phyloP scores from a whole-genome alignment of 2,888 invertebrate species.

The Limnephilus lunatus region DNA sequence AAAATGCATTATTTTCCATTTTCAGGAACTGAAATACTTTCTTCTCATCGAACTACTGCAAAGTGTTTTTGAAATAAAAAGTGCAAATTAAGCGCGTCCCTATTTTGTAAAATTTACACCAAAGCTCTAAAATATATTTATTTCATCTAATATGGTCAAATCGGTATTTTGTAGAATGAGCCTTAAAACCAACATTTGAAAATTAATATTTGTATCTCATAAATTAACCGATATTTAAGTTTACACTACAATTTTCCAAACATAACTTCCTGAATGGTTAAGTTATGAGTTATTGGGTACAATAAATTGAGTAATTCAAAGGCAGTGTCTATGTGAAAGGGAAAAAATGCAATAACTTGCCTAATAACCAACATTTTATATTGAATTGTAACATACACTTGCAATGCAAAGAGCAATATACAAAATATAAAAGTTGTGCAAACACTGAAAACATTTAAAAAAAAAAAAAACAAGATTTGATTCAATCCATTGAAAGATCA shows the following conservation, averaged over 20 bases:
- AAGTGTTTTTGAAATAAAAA: too few species aligned
- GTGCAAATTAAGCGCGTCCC: too few species aligned
- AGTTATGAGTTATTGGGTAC: background rate
- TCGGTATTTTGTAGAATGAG: too few species aligned
- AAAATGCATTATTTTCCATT: too few species aligned
- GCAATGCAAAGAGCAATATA: too few species aligned
- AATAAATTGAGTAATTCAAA: background rate
- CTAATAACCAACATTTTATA: background rate
- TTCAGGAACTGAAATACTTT: too few species aligned
- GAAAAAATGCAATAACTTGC: background rate
- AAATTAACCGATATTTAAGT: background rate
- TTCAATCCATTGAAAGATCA: background rate
- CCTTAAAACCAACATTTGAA: background rate
- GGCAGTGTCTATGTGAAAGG: background rate
- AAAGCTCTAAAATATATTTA: background rate
- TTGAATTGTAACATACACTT: background rate
- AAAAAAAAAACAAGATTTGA: background rate
- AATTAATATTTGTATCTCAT: background rate
- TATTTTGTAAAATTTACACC: too few species aligned
- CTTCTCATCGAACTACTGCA: too few species aligned
- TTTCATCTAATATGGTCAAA: too few species aligned
- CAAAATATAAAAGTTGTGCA: too few species aligned
- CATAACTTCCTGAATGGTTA: background rate
- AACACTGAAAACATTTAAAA: background rate
- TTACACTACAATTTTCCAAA: background rate